phyloP scores from a whole-genome alignment of 2,113 vertebrate species.

The Amphiprion ocellaris region DNA sequence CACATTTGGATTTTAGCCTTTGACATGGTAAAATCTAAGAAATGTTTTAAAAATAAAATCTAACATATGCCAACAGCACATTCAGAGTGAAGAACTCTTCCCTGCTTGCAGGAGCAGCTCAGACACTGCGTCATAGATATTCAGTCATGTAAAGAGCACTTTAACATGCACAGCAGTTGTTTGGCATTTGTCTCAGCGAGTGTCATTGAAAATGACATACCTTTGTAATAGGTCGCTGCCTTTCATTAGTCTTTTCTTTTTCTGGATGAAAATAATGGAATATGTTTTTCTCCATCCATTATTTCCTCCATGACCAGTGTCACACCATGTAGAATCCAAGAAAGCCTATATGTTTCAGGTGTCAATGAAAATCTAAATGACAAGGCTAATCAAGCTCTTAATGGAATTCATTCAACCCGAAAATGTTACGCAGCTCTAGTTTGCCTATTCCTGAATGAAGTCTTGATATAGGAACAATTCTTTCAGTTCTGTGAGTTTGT shows the following conservation, averaged over 20 bases:
- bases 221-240: constrained; percentile 9
- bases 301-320: constrained; percentile 27
- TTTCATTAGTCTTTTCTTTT: constrained; percentile 13
- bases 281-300: background rate
- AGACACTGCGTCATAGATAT: background rate
- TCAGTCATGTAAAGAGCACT: background rate
- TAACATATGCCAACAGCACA: background rate
- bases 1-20: background rate
- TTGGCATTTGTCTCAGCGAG: constrained; percentile 32
- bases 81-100: background rate
- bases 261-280: constrained; percentile 13
- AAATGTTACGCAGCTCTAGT: constrained; percentile 40
- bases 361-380: constrained; percentile 63
- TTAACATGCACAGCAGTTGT: constrained; percentile 9
- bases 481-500: background rate
- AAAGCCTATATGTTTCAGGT: constrained; percentile 28
- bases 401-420: constrained; percentile 47
- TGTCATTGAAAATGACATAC: constrained; percentile 12
- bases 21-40: background rate
- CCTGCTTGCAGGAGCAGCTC: background rate
- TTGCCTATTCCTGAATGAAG: constrained; percentile 20
- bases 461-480: constrained; percentile 9
- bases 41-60: rapidly evolving
- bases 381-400: constrained; percentile 45
- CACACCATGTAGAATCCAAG: constrained; percentile 23